Conservation (phyloP, 2,888 invertebrate species). For the Limnephilus lunatus region DNA sequence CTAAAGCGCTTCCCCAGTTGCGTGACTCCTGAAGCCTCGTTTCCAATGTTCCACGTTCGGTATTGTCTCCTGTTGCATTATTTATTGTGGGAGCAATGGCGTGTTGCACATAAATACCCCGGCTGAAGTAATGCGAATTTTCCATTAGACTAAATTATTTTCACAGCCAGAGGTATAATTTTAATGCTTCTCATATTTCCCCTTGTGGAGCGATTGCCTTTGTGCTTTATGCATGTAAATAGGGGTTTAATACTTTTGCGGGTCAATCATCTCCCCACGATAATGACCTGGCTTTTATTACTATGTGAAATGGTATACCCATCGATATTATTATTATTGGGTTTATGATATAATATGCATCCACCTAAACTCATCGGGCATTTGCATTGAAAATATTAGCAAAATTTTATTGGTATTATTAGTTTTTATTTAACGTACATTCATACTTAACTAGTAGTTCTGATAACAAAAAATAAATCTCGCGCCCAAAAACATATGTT, state of each 20-base stretch:
- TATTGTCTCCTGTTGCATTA: conserved; percentile 37
- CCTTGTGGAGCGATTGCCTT: neutral
- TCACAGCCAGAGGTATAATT: neutral
- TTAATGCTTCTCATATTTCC: neutral
- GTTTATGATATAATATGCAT: neutral
- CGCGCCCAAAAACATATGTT: too few relatives aligned
- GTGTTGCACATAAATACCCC: conserved; percentile 46
- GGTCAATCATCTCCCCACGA: neutral
- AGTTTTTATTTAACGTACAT: too few relatives aligned
- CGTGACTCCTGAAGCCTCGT: conserved; percentile 33
- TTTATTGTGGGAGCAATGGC: conserved; percentile 36
- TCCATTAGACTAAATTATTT: conserved; percentile 38
- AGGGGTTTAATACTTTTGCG: neutral
- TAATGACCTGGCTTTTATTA: neutral
- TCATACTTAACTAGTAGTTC: too few relatives aligned
- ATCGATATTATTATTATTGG: neutral
- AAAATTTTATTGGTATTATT: too few relatives aligned
- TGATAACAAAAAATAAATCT: too few relatives aligned
- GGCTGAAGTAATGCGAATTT: conserved; percentile 19
- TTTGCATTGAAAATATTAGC: too few relatives aligned
- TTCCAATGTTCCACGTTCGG: neutral
- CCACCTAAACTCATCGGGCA: too few relatives aligned
- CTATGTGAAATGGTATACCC: neutral
- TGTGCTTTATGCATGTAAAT: neutral
- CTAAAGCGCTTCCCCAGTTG: neutral